Base-by-base conservation (phyloP, 2,888 invertebrate species). In the Prenolepis imparis region DNA sequence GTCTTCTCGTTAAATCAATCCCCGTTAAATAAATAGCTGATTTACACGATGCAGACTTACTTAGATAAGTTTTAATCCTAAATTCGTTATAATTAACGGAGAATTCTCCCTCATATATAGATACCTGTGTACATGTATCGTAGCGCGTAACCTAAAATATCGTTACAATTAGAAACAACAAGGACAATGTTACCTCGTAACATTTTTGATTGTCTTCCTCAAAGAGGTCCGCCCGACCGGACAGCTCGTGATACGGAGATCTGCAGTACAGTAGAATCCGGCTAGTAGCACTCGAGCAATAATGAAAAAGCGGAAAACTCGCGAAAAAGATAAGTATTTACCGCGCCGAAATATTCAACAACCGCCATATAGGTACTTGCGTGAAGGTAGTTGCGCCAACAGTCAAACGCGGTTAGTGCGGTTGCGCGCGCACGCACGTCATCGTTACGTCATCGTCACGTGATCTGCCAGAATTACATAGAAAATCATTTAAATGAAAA, bases 181-280 rank as follows among this genome's bases (percentile, higher is more conserved):
- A 94, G 92, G 93, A 93, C 94, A 94, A 94, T 94, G 93, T 94
- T 93, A 94, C 91, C 88, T 86, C 72, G 92, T 92, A 94, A 94
- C 94, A 94, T 94, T 94, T 94, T 94, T 95, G 95, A 95, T 95
- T 95, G 95, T 94, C 94, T 94, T 94, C 93, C 91, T 94, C 92
- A 90, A 91, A 93, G 93, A 92, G 92, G 91, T 74, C 88, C 86
- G 87, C 90, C 83, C 88, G 78, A 85, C 84, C 88, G 81, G 70
- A 82, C 75, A 57, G 74, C 82, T 32, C 64, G 61, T 72, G 68
- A 81, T 86, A 52, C 82, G 18, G 48, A 70, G 64, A 55, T 74
- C 32, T 55, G 67, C 61, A 68, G n/a, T 12, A 52, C n/a, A 52
- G n/a, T 52, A 52, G n/a, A 52, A 52, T 52, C 52, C 52, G 52